Conservation (phyloP, 2,113 vertebrate genomes). For the Salvator merianae region DNA sequence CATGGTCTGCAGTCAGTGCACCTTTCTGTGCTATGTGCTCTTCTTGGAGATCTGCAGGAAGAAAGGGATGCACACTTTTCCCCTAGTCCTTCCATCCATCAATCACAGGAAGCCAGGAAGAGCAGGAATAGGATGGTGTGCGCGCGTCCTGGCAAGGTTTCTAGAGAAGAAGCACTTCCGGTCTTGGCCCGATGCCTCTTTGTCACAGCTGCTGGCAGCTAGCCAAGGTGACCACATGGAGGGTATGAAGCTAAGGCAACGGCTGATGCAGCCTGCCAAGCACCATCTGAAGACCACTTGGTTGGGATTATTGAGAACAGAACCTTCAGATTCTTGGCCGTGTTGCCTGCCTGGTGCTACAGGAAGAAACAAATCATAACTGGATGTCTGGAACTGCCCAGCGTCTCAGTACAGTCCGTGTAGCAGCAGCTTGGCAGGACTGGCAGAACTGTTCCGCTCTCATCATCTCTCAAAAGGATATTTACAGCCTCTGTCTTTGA, state of each 20-base stretch:
- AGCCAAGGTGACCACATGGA: constrained; percentile 43
- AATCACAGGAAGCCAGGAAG: constrained; percentile 8
- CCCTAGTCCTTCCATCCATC: neutral
- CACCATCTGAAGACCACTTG: neutral
- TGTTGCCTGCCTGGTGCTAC: neutral
- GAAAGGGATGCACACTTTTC: neutral
- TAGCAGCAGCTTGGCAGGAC: neutral
- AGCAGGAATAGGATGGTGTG: neutral
- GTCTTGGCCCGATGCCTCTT: neutral
- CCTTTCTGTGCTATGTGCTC: neutral
- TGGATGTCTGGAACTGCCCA: neutral
- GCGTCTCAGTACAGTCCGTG: neutral
- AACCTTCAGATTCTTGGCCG: neutral
- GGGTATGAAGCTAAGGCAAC: neutral
- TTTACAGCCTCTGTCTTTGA: neutral
- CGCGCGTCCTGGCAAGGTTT: neutral
- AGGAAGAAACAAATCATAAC: neutral
- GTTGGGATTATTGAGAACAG: neutral
- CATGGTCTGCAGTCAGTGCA: neutral
- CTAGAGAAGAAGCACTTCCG: neutral
- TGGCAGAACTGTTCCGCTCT: neutral
- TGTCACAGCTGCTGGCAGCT: neutral
- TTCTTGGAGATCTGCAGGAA: neutral
- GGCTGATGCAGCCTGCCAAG: accelerated
- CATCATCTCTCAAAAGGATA: neutral